Conservation (phyloP, 35 echinoderm and acorn worm species). For the Apostichopus californicus region DNA sequence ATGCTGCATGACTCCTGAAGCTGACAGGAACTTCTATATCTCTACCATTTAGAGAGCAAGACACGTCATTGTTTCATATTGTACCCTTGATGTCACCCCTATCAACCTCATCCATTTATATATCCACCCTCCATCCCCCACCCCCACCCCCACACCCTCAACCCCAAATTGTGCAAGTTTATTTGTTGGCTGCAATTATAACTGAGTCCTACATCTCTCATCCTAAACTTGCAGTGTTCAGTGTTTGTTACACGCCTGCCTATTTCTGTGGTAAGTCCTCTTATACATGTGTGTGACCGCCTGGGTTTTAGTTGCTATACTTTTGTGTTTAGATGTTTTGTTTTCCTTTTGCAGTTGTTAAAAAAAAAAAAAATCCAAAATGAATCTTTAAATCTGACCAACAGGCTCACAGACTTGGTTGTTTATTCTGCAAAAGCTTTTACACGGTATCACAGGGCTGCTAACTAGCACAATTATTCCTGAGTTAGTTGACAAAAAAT, state of each 20-base stretch:
- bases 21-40: too few species aligned
- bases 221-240: conserved; percentile 9
- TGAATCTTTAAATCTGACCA: background rate
- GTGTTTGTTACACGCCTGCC: conserved; percentile 17
- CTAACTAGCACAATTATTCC: too few species aligned
- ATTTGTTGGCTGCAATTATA: background rate
- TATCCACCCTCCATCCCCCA: background rate
- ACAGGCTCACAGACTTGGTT: background rate
- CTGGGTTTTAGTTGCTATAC: background rate
- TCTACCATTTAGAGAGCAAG: too few species aligned
- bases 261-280: background rate
- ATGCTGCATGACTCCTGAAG: too few species aligned
- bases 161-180: background rate
- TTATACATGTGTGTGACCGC: background rate
- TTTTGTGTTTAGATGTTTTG: background rate
- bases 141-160: background rate
- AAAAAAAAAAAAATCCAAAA: background rate
- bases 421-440: too few species aligned
- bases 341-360: background rate
- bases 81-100: too few species aligned
- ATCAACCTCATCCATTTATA: too few species aligned
- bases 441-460: too few species aligned
- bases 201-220: background rate
- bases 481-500: too few species aligned
- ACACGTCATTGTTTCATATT: too few species aligned